Evolutionary conservation across 2,113 vertebrate genomes (phyloP).

Genomic region (Machaerirhynchus nigripectus): DNA sequence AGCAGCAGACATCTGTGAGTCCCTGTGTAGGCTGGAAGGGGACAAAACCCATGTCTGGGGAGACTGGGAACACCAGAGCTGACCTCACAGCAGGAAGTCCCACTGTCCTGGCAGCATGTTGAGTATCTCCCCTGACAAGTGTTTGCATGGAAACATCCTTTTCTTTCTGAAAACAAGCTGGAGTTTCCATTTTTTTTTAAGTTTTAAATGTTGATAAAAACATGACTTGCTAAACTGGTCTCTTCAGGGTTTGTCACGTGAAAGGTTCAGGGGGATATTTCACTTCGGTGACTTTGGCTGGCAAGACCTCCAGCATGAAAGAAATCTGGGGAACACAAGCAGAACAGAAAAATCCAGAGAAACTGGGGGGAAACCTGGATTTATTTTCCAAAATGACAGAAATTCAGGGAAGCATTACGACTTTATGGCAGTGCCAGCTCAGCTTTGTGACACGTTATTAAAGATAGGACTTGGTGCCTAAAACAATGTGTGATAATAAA

Average conservation of each 20-base stretch:
- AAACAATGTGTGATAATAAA: neutral
- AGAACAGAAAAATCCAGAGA: neutral
- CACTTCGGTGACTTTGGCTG: neutral
- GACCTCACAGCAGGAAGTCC: fast-evolving
- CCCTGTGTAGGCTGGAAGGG: fast-evolving
- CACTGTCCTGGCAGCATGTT: neutral
- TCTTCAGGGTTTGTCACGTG: fast-evolving
- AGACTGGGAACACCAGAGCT: neutral
- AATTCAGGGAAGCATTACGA: neutral
- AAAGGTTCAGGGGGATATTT: neutral
- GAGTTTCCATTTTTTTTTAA: neutral
- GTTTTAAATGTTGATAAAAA: neutral
- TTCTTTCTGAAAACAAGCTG: neutral
- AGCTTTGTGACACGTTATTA: neutral
- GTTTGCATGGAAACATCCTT: neutral
- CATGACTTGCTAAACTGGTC: neutral
- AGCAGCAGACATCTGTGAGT: neutral
- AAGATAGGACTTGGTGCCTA: neutral
- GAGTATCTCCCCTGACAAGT: neutral
- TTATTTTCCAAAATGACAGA: neutral
- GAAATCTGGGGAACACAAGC: neutral
- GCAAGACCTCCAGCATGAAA: neutral
- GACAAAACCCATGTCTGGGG: neutral
- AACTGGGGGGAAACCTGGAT: neutral
- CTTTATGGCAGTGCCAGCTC: neutral